Evolutionary conservation across 2,888 invertebrate genomes (phyloP), one percentile per base, ranked within the genome.

Genomic region (Tinea pellionella): DNA sequence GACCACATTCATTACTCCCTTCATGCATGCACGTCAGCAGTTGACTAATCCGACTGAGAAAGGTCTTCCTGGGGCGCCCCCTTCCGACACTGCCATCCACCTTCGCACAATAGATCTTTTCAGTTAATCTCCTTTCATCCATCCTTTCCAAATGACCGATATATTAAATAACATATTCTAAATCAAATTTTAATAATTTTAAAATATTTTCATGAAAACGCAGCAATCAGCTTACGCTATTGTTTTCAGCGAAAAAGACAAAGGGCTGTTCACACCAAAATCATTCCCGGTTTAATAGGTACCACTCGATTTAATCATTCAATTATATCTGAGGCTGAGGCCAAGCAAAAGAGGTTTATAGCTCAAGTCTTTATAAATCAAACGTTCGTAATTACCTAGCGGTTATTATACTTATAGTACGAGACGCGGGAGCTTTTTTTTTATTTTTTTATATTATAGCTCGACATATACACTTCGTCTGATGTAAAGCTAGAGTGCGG

Each of bases 341-440:
- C 68, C 74, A 73, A 74, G 77, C 78, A 81, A 84, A 83, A 80
- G 82, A 82, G 84, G 81, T 81, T 81, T 80, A 77, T 69, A 75
- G 68, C 73, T 64, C 71, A 76, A 75, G 74, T 74, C 72, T 72
- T 65, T 69, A 83, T 83, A 83, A 85, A 84, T 84, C 84, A 84
- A 73, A 72, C 69, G 66, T 68, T 77, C 75, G 76, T 79, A 78
- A 80, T 80, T 79, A 77, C 71, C 68, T 68, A 64, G 69, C 60
- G 61, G 57, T 60, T 60, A 59, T 59, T 47, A 59, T 59, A 42
- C 30, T 32, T 19, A 9, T 16, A 16, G 29, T 18, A 1, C 7
- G 58, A 42, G 42, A 30, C 9, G 30, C 4, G 9, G 30, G 30
- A 4, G 30, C 30, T 30, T 30, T 30, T 9, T 30, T 30, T 30